A percentile compares a stretch with the other conserved stretches of the same genome.
phyloP scores from a whole-genome alignment of 2,113 vertebrate species.

The Leptodactylus fuscus region DNA sequence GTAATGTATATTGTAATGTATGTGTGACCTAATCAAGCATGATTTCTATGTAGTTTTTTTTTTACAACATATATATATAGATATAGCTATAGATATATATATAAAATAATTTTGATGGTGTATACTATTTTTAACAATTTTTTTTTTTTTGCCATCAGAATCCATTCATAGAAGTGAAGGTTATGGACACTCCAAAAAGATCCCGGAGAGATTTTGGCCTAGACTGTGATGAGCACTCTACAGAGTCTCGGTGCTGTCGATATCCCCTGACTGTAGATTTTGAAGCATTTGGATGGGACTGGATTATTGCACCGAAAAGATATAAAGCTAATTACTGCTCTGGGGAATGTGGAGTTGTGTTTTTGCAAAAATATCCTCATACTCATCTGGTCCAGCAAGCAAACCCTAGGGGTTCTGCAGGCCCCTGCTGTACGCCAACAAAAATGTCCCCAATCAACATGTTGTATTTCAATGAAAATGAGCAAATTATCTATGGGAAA shows the following conservation, averaged over 20 bases:
- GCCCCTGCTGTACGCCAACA: conserved; percentile 96
- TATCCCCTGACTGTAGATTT: conserved; percentile 98
- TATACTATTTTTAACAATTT: too few species aligned
- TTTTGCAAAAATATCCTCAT: conserved; percentile 97
- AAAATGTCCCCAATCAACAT: conserved; percentile 99
- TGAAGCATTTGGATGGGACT: conserved; percentile 97
- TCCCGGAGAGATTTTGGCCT: conserved; percentile 89
- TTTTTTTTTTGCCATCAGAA: conserved; percentile 77
- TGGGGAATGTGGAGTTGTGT: conserved; percentile 96
- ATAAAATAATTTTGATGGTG: too few species aligned
- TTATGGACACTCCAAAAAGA: conserved; percentile 88
- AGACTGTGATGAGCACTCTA: conserved; percentile 94
- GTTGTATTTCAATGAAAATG: conserved; percentile 96
- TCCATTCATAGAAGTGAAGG: conserved; percentile 96
- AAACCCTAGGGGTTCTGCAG: conserved; percentile 90
- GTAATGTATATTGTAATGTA: too few species aligned
- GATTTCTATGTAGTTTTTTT: too few species aligned
- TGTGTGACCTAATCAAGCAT: too few species aligned
- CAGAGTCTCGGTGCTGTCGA: conserved; percentile 93
- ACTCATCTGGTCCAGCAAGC: conserved; percentile 97
- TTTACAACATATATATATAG: too few species aligned
- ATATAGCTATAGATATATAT: too few species aligned
- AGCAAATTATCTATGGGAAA: conserved; percentile 98
- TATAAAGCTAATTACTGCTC: conserved; percentile 99
- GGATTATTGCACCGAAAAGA: conserved; percentile 99